Evolutionary conservation across 2,888 invertebrate species (phyloP).

Genomic region (Trimorus sp.): DNA sequence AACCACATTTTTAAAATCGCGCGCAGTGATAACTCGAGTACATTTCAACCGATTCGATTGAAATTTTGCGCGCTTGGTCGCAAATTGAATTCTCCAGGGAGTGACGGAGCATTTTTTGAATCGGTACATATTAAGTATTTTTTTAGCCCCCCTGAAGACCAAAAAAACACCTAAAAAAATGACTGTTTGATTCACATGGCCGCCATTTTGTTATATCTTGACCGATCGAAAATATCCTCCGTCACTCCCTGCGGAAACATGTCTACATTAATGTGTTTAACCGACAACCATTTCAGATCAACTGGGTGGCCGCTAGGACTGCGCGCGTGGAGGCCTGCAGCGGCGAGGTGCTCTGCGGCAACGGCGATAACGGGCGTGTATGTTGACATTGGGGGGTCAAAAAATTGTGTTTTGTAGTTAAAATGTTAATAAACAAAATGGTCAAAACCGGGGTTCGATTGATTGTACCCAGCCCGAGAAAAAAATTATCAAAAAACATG

Average conservation of each 20-base stretch:
- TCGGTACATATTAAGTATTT: conserved; percentile 22
- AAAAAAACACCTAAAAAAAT: conserved; percentile 13
- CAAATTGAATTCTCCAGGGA: conserved; percentile 10
- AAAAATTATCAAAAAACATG: too few species aligned
- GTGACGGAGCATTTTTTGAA: conserved; percentile 17
- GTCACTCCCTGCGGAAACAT: too few species aligned
- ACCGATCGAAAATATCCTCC: conserved; percentile 14
- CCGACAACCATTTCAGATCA: too few species aligned
- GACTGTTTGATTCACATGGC: conserved; percentile 11
- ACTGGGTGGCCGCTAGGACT: too few species aligned
- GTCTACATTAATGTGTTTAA: too few species aligned
- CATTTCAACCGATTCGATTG: conserved; percentile 26
- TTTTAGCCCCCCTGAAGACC: conserved; percentile 22
- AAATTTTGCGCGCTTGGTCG: background rate
- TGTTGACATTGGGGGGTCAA: background rate
- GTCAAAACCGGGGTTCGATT: too few species aligned
- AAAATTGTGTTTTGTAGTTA: too few species aligned
- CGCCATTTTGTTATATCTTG: conserved; percentile 19
- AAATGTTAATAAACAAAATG: too few species aligned
- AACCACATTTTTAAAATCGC: conserved; percentile 23
- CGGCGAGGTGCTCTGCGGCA: too few species aligned
- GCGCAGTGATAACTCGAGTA: conserved; percentile 15
- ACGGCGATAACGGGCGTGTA: too few species aligned
- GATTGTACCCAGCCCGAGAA: too few species aligned
- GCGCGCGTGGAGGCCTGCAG: too few species aligned